A percentile compares a stretch with the other conserved stretches of the same genome.
These are phyloP conservation scores for Virgularia gustaviana DNA, from an alignment of 92 coral and sea anemone genomes.

Conservation along the genomic window DNA sequence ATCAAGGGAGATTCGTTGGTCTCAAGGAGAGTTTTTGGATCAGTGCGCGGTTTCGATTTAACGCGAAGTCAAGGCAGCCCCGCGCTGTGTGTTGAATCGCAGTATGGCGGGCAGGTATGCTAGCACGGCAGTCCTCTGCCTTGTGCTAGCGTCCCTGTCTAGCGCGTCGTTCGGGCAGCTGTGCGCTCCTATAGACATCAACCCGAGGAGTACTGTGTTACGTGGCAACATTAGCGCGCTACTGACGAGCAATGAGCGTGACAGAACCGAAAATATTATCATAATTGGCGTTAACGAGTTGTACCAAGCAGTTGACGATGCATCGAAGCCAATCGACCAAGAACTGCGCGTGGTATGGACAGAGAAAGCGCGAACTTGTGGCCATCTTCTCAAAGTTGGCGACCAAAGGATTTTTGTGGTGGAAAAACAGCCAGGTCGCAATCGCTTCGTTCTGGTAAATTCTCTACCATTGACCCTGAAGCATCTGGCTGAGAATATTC, in stretches of 20 bases:
- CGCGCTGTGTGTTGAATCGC: too few species aligned
- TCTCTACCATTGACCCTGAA: constrained; percentile 27
- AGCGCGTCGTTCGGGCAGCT: background rate
- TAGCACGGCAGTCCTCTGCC: background rate
- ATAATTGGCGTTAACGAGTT: constrained; percentile 12
- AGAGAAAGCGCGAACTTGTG: constrained; percentile 53
- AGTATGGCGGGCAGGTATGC: background rate
- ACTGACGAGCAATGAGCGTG: background rate
- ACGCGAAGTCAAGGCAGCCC: too few species aligned
- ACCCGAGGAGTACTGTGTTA: constrained; percentile 23
- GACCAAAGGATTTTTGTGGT: constrained; percentile 76
- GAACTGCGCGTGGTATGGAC: background rate
- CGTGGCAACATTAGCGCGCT: constrained; percentile 9
- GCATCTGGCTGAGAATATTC: constrained; percentile 23
- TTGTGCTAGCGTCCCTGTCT: background rate
- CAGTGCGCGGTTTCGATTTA: too few species aligned
- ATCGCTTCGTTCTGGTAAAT: constrained; percentile 7
- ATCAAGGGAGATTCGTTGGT: too few species aligned
- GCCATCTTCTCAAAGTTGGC: constrained; percentile 67
- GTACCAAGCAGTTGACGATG: constrained; percentile 26
- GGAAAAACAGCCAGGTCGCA: constrained; percentile 32
- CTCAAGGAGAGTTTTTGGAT: too few species aligned
- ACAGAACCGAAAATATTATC: background rate
- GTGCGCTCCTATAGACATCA: constrained; percentile 16
- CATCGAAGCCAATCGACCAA: background rate